Percentiles rank a stretch among this genome's conserved stretches.
phyloP scores from a whole-genome alignment of 1,140 invertebrate genomes.

The Zaprionus nigranus region DNA sequence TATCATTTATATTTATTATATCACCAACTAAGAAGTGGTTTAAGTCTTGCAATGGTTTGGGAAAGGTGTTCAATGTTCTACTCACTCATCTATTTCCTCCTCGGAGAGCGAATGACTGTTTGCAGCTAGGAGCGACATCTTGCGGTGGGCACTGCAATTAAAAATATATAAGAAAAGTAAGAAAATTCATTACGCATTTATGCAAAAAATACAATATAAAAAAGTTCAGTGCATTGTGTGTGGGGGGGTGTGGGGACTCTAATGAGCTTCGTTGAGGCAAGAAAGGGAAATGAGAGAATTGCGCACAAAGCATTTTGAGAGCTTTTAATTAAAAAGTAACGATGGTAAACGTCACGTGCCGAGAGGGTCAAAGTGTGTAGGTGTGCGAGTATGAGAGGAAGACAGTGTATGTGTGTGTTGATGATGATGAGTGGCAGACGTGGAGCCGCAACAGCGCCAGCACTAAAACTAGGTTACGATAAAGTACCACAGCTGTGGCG shows the following conservation, averaged over 20 bases:
- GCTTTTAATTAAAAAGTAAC: slow-evolving; percentile 78
- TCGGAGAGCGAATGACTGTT: slow-evolving; percentile 85
- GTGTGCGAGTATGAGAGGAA: slow-evolving; percentile 3
- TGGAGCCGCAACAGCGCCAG: neutral
- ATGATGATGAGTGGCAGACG: slow-evolving; percentile 29
- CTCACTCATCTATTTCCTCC: slow-evolving; percentile 86
- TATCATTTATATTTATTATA: neutral
- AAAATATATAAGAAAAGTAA: neutral
- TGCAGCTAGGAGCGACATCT: slow-evolving; percentile 71
- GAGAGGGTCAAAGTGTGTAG: slow-evolving; percentile 14
- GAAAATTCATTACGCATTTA: slow-evolving; percentile 2
- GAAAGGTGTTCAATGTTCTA: slow-evolving; percentile 44
- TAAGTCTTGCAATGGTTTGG: slow-evolving; percentile 30
- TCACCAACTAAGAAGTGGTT: neutral
- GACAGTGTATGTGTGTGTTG: slow-evolving; percentile 15
- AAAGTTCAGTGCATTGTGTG: slow-evolving; percentile 13
- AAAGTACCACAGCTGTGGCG: slow-evolving; percentile 19
- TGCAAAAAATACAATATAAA: neutral
- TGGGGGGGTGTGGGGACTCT: slow-evolving; percentile 4
- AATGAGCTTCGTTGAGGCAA: slow-evolving; percentile 39
- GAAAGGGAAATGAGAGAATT: slow-evolving; percentile 13
- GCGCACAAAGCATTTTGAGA: slow-evolving; percentile 70
- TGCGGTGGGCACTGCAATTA: slow-evolving; percentile 53
- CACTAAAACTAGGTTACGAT: neutral
- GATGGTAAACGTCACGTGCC: slow-evolving; percentile 59